Evolutionary conservation across 2,797 vertebrate genomes (phyloP).

Genomic region (Monodelphis domestica): DNA sequence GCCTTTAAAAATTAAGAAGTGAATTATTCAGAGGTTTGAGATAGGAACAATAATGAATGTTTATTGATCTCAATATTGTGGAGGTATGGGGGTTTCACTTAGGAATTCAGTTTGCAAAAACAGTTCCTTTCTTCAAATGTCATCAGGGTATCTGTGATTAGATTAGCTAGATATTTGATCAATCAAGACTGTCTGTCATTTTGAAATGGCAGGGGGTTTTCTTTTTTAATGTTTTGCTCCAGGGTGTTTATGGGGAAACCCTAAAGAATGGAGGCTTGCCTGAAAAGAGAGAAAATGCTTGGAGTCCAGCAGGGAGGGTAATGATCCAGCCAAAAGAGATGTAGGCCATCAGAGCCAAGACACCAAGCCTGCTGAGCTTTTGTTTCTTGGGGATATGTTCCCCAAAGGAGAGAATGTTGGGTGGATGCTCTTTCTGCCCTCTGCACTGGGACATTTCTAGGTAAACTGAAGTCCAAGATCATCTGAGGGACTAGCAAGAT

Average conservation of each 20-base stretch:
- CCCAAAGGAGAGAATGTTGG: not conserved
- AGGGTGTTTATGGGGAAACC: constrained; percentile 2
- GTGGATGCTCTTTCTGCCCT: not conserved
- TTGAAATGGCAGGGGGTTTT: constrained; percentile 13
- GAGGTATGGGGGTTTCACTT: constrained; percentile 66
- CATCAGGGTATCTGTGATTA: constrained; percentile 60
- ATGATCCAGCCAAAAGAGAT: constrained; percentile 16
- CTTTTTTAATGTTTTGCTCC: not conserved
- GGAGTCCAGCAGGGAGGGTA: constrained; percentile 23
- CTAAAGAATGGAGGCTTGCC: constrained; percentile 35
- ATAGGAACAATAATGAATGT: constrained; percentile 69
- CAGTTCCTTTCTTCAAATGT: constrained; percentile 58
- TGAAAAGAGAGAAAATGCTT: constrained; percentile 40
- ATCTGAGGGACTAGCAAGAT: not conserved
- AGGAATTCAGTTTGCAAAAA: constrained; percentile 64
- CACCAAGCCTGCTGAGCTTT: constrained; percentile 1
- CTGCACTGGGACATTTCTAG: not conserved
- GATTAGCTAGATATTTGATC: constrained; percentile 59
- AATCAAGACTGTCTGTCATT: constrained; percentile 48
- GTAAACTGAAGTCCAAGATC: not conserved
- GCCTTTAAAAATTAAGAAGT: constrained; percentile 76
- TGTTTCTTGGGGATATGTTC: not conserved
- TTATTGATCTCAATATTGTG: constrained; percentile 67
- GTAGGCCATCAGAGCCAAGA: not conserved
- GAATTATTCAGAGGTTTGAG: constrained; percentile 69